Conservation (phyloP, 1,140 invertebrate species). For the Palaemon carinicauda region DNA sequence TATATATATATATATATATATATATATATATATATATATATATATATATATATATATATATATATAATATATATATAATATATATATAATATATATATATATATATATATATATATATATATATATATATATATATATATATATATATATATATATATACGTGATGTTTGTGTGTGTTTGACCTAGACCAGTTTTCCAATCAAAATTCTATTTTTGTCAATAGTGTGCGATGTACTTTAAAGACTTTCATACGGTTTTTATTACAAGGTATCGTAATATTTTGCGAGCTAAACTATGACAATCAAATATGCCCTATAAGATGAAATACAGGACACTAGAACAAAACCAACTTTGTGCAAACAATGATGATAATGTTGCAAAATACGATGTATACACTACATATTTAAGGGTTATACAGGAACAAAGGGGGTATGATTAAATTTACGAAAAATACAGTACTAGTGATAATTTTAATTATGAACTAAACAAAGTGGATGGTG, state of each 20-base stretch:
- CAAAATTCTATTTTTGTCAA: not conserved
- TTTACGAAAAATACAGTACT: too few relatives aligned
- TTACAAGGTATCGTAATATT: too few relatives aligned
- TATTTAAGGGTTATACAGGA: not conserved
- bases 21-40: not conserved
- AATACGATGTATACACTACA: too few relatives aligned
- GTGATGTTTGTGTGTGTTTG: not conserved
- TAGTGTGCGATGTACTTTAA: too few relatives aligned
- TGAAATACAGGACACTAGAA: too few relatives aligned
- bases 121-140: not conserved
- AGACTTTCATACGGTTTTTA: too few relatives aligned
- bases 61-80: conserved; percentile 7
- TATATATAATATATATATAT: conserved; percentile 26
- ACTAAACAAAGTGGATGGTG: too few relatives aligned
- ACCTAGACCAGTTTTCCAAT: not conserved
- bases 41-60: conserved; percentile 8
- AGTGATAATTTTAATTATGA: too few relatives aligned
- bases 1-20: not conserved
- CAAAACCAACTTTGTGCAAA: too few relatives aligned
- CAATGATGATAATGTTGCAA: too few relatives aligned
- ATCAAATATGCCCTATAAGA: too few relatives aligned
- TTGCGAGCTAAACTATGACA: too few relatives aligned
- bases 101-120: conserved; percentile 19
- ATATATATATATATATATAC: not conserved
- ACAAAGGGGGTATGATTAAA: not conserved